Base-by-base conservation (phyloP, 2,113 vertebrate genomes). In the Takifugu bimaculatus region DNA sequence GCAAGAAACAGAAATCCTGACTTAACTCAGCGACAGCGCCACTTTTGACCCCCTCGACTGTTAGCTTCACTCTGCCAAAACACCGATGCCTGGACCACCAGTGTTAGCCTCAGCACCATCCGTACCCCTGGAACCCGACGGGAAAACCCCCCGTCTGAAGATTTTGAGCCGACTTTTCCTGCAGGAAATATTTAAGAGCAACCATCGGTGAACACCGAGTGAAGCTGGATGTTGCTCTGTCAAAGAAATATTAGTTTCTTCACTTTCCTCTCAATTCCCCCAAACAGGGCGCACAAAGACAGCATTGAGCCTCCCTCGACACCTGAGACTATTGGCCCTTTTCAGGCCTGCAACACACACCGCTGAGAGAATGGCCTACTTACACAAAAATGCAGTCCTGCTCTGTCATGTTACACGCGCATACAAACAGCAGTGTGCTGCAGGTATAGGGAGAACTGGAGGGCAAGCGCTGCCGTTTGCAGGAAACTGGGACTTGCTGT, bases 251-350 rank as follows among this genome's bases (percentile, higher is more conserved):
- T 72, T 83, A 70, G 55, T 79, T 82, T 47, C 67, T 68, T 64
- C 43, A 49, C 74, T 64, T n/a, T 57, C 55, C 76, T 60, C 63
- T 70, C 56, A 48, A 2, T n/a, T n/a, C 45, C 45, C 42, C 45
- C 45, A 15, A n/a, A 48, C 45, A 70, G 69, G 65, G 68, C 6
- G n/a, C 78, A 90, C 84, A 89, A 88, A 90, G 85, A 63, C 78
- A 63, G 63, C 80, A 80, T 86, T 84, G 81, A 89, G 75, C 57
- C 69, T 82, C 77, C 72, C 82, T 28, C 10, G 88, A 89, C 88
- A 91, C 86, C 89, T 78, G 89, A 91, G 80, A 87, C 87, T 82
- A 82, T 84, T 88, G 85, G 86, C 70, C 69, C 70, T 80, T 80
- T 78, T 69, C 79, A 80, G 78, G 54, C 72, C 77, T 57, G 60